These are phyloP conservation scores for Trypoxylus dichotomus DNA, from an alignment of 1,140 invertebrate species.

Conservation along the genomic window DNA sequence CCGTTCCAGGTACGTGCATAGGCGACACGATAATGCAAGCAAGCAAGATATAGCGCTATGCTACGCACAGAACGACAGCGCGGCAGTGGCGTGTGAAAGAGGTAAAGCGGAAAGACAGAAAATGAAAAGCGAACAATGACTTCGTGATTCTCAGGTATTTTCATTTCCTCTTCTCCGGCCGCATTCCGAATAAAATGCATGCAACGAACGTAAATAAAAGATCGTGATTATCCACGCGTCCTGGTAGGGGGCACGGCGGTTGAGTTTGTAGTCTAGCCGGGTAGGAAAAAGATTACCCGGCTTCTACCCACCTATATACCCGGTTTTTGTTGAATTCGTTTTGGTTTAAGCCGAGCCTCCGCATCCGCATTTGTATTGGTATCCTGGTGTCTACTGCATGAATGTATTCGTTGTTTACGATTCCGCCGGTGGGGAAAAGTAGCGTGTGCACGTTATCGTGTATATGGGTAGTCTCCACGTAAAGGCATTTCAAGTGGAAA, in stretches of 20 bases:
- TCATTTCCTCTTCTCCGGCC: conserved; percentile 6
- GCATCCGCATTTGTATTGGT: background rate
- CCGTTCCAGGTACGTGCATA: background rate
- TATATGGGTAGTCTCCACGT: background rate
- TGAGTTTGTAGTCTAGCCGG: background rate
- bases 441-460: background rate
- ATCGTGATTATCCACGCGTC: conserved; percentile 17
- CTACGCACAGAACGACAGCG: background rate
- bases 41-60: background rate
- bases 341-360: background rate
- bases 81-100: background rate
- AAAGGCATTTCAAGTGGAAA: background rate
- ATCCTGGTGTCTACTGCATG: background rate
- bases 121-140: conserved; percentile 14
- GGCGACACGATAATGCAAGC: background rate
- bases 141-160: conserved; percentile 7
- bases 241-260: background rate
- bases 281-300: conserved; percentile 14
- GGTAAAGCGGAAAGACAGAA: background rate
- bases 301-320: background rate
- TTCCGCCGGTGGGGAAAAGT: background rate
- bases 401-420: conserved; percentile 12
- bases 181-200: conserved; percentile 6
- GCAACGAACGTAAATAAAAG: conserved; percentile 19
- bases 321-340: conserved; percentile 1